These are phyloP conservation scores for Gymnobelideus leadbeateri DNA, from an alignment of 2,113 vertebrate species.

Conservation along the genomic window DNA sequence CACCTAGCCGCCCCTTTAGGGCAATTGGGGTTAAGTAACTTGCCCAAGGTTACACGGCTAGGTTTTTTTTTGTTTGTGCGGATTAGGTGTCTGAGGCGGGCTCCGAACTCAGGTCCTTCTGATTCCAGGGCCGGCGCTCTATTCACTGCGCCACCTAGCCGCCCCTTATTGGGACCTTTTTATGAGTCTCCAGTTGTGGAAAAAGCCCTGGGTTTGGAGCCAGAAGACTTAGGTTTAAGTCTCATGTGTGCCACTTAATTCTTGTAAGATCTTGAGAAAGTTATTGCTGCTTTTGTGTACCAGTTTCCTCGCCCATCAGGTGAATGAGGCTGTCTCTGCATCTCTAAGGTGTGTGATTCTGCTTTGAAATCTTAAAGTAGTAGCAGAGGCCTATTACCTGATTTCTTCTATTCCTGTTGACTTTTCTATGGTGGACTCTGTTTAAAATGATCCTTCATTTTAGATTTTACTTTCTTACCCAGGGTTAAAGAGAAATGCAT, in stretches of 20 bases:
- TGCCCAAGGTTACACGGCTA: too few species aligned
- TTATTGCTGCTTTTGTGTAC: neutral
- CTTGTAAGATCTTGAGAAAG: neutral
- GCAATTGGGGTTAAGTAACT: too few species aligned
- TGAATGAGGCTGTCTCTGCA: neutral
- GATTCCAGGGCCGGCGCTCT: too few species aligned
- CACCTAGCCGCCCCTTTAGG: too few species aligned
- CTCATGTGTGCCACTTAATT: neutral
- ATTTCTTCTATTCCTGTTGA: neutral
- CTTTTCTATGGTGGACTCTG: neutral
- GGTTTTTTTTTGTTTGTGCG: too few species aligned
- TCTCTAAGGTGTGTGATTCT: neutral
- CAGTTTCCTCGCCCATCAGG: neutral
- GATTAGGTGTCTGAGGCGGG: too few species aligned
- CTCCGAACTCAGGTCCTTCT: too few species aligned
- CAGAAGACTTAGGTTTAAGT: neutral
- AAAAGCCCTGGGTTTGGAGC: neutral
- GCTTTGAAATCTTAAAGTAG: neutral
- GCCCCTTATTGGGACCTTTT: neutral
- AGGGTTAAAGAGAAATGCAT: conserved; percentile 11
- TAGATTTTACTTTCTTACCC: conserved; percentile 12
- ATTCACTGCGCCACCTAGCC: too few species aligned
- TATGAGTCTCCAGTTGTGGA: neutral
- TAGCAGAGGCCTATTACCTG: neutral
- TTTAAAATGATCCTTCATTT: neutral